Percentiles rank a stretch among this genome's conserved stretches.
phyloP scores from a whole-genome alignment of 2,113 vertebrate genomes.

The Alaudala cheleensis region DNA sequence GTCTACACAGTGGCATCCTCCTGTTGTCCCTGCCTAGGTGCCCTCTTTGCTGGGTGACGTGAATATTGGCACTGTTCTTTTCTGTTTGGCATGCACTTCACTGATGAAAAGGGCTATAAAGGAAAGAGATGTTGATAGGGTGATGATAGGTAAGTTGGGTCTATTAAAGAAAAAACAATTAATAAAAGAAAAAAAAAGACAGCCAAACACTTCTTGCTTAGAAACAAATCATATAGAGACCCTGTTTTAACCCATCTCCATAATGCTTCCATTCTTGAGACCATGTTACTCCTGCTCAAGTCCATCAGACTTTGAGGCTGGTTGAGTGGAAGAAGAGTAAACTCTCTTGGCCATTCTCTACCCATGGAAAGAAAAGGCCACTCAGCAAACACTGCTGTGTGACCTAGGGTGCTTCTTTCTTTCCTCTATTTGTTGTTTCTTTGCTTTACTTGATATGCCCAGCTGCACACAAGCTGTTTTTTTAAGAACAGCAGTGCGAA shows the following conservation, averaged over 20 bases:
- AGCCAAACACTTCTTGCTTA: not conserved
- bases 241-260: not conserved
- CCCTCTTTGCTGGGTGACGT: not conserved
- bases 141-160: not conserved
- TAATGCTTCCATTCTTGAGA: not conserved
- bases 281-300: not conserved
- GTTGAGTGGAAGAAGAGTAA: not conserved
- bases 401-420: not conserved
- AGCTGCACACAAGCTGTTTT: not conserved
- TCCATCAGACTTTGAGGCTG: not conserved
- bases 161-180: not conserved
- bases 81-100: not conserved
- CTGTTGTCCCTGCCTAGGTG: not conserved
- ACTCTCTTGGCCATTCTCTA: not conserved
- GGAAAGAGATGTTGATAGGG: not conserved
- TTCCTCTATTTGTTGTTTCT: not conserved
- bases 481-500: not conserved
- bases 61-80: not conserved
- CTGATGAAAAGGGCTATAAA: not conserved
- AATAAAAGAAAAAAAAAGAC: not conserved
- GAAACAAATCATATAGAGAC: not conserved
- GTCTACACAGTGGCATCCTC: not conserved
- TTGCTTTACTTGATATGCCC: not conserved
- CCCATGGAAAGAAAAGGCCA: not conserved
- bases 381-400: not conserved